Evolutionary conservation across 2,797 vertebrate genomes (phyloP), one percentile per base, ranked within the genome.

Genomic region (Geotrypetes seraphini): DNA sequence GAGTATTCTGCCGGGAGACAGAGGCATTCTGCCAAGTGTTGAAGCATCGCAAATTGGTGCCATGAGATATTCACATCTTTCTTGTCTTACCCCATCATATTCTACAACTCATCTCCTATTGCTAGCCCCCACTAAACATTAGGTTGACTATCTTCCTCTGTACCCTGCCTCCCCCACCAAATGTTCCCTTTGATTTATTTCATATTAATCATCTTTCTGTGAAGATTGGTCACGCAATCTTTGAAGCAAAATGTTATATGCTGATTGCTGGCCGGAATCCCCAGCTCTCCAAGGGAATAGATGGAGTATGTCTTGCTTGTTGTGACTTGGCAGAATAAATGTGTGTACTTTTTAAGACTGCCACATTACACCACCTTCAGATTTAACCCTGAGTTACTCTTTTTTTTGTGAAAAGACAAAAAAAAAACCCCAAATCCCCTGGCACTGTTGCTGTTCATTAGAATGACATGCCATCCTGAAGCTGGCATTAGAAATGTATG

Each of bases 381-480:
- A 4, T 8, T 11, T n/a, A 36, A 25, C 34, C 16, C 5, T 2
- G 28, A 23, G n/a, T 10, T 5, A 7, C 13, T 4, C 19, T 29
- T 33, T 10, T 25, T 45, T 4, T 19, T 25, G 2, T 20, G 22
- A 17, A n/a, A 48, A 22, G 53, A 43, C 39, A 46, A 40, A 51
- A 58, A 26, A 19, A 46, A 40, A 51, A 58, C 26, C n/a, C n/a
- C n/a, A n/a, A n/a, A n/a, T n/a, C n/a, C 19, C 5, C 12, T 15
- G 29, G 4, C 13, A 21, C 10, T 18, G n/a, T 24, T 3, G 31
- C 23, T 25, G 10, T 14, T 47, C 39, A 25, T 53, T 51, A 43
- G 70, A 62, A 42, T n/a, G n/a, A n/a, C 12, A 16, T 4, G 20
- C 18, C 25, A 33, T 33, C 49, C 12, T 17, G 31, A 44, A 12